Conservation (phyloP, 1,140 invertebrate genomes). For the Alviniconcha marisindica region DNA sequence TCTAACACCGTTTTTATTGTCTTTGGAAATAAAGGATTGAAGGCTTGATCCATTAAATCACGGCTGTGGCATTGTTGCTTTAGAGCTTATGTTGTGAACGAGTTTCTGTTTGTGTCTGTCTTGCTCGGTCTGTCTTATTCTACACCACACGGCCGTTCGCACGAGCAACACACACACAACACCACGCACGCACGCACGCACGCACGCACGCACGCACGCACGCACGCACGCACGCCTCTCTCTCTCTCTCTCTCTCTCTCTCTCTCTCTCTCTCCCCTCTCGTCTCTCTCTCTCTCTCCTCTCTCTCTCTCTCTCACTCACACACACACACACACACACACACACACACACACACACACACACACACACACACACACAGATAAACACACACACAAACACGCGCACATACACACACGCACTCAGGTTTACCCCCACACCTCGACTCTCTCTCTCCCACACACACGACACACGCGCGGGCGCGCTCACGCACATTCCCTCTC, state of each 20-base stretch:
- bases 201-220: not conserved
- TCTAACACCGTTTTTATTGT: slow-evolving; percentile 47
- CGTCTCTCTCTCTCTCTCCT: not conserved
- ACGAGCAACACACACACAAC: not conserved
- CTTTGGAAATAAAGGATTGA: slow-evolving; percentile 51
- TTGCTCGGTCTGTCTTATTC: not conserved
- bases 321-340: not conserved
- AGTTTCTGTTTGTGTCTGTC: slow-evolving; percentile 3
- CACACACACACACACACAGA: slow-evolving; percentile 18
- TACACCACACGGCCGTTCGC: not conserved
- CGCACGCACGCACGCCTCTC: slow-evolving; percentile 6
- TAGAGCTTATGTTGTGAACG: not conserved
- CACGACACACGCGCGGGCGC: not conserved
- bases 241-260: slow-evolving; percentile 16
- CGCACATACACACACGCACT: slow-evolving; percentile 1
- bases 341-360: slow-evolving; percentile 16
- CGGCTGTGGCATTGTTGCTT: not conserved
- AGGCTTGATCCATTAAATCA: slow-evolving; percentile 27
- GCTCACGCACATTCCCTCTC: not conserved
- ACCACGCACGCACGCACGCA: not conserved
- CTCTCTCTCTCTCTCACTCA: not conserved
- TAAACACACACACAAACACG: not conserved
- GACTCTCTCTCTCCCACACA: too few relatives aligned
- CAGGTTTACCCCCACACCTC: too few relatives aligned
- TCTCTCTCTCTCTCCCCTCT: not conserved